A percentile compares a stretch with the other conserved stretches of the same genome.
Conservation (phyloP, 2,888 invertebrate genomes). For the Electrophaes corylata region DNA sequence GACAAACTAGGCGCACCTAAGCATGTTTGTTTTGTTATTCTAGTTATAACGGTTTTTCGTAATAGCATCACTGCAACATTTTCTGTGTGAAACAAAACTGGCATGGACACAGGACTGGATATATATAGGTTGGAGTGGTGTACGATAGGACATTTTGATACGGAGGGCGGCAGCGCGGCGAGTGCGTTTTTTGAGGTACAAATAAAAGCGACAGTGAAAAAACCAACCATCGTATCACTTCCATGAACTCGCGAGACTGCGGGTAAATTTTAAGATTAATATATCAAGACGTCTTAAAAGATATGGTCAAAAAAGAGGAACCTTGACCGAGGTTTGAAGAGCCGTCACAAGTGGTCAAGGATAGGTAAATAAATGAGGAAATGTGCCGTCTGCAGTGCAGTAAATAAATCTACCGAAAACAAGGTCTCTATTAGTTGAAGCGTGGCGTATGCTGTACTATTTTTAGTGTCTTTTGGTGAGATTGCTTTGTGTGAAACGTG, state of each 20-base stretch:
- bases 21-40: not conserved
- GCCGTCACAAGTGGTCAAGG: conserved; percentile 5
- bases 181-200: conserved; percentile 39
- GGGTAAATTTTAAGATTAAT: no score
- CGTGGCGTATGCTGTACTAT: no score
- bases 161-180: conserved; percentile 26
- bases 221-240: no score
- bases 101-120: conserved; percentile 36
- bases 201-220: conserved; percentile 26
- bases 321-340: conserved; percentile 9
- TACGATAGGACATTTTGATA: conserved; percentile 47
- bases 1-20: not conserved
- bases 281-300: not conserved
- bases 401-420: not conserved
- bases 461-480: no score
- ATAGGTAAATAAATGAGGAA: conserved; percentile 8
- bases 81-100: conserved; percentile 26
- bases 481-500: no score
- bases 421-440: not conserved
- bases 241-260: no score
- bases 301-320: not conserved
- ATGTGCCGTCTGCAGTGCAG: conserved; percentile 5
- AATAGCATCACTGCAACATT: conserved; percentile 11
- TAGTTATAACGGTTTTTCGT: conserved; percentile 15
- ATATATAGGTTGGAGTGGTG: conserved; percentile 48